Conservation (phyloP, 2,113 vertebrate genomes). For the Triplophysa rosa region DNA sequence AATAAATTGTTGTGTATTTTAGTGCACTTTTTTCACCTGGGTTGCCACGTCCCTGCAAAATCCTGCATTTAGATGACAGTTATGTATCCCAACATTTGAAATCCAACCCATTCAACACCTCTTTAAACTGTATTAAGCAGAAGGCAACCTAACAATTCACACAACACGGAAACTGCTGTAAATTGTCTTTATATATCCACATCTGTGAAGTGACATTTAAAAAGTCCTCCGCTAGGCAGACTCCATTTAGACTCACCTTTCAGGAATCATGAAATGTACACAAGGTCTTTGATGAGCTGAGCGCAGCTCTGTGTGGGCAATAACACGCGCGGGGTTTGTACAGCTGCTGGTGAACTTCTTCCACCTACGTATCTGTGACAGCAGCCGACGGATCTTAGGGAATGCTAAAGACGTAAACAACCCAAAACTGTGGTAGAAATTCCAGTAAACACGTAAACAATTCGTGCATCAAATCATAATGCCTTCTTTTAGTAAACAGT, state of each 20-base stretch:
- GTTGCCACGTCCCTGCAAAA: too few relatives aligned
- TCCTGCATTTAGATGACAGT: too few relatives aligned
- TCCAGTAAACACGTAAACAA: constrained; percentile 15
- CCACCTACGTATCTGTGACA: constrained; percentile 33
- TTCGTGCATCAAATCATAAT: constrained; percentile 20
- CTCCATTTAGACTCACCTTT: constrained; percentile 26
- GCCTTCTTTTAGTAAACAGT: constrained; percentile 19
- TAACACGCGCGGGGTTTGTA: constrained; percentile 11
- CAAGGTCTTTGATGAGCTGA: constrained; percentile 35
- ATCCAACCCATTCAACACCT: neutral
- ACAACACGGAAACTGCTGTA: neutral
- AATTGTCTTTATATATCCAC: constrained; percentile 28
- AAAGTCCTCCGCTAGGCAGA: constrained; percentile 24
- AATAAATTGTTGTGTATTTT: too few relatives aligned
- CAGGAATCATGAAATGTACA: constrained; percentile 30
- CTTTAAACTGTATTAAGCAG: neutral
- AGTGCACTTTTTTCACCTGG: too few relatives aligned
- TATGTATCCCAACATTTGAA: neutral
- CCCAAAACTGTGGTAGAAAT: constrained; percentile 8
- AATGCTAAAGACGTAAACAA: constrained; percentile 19
- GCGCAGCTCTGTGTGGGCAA: constrained; percentile 19
- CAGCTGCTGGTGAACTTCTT: constrained; percentile 29
- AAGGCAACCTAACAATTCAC: constrained; percentile 7
- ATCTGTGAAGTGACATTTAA: constrained; percentile 36
- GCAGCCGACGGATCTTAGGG: constrained; percentile 28